These are phyloP conservation scores for Dolichotis patagonum DNA, from an alignment of 2,113 vertebrate genomes.

Conservation along the genomic window DNA sequence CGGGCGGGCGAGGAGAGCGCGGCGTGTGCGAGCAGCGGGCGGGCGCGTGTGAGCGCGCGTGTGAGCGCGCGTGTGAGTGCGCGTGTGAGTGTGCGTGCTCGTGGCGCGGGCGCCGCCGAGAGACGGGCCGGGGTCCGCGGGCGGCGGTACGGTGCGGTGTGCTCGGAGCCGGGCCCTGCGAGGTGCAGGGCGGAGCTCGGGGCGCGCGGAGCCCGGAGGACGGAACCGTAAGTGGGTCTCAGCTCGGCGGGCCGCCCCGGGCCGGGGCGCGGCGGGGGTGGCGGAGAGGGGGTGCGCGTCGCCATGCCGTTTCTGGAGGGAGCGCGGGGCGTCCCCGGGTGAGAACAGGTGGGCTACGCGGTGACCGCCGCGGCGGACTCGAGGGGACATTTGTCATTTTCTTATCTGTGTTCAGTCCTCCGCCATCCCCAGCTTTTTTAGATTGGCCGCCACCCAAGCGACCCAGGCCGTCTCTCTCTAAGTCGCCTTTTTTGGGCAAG, in stretches of 20 bases:
- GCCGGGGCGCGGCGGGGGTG: constrained; percentile 30
- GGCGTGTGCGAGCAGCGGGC: constrained; percentile 29
- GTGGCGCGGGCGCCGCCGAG: constrained; percentile 88
- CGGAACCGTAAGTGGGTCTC: constrained; percentile 92
- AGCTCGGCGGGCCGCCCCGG: constrained; percentile 67
- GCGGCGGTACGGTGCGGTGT: constrained; percentile 76
- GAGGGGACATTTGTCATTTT: neutral
- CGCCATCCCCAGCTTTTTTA: neutral
- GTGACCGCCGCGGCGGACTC: neutral
- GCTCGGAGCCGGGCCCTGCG: neutral
- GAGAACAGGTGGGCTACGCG: neutral
- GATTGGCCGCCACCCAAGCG: neutral
- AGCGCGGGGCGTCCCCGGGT: neutral
- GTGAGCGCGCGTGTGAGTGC: constrained; percentile 57
- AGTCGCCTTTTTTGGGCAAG: neutral
- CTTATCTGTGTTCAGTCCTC: neutral
- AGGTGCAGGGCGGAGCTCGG: constrained; percentile 49
- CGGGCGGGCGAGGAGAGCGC: neutral
- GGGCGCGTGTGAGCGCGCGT: constrained; percentile 40
- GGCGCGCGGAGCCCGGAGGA: constrained; percentile 86
- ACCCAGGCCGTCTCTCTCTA: neutral
- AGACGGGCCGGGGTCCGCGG: constrained; percentile 78
- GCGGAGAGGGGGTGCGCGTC: constrained; percentile 53
- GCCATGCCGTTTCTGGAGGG: neutral
- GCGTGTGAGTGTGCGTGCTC: constrained; percentile 56